Conservation (phyloP, 2,113 vertebrate species). For the Hippocampus guttulatus region DNA sequence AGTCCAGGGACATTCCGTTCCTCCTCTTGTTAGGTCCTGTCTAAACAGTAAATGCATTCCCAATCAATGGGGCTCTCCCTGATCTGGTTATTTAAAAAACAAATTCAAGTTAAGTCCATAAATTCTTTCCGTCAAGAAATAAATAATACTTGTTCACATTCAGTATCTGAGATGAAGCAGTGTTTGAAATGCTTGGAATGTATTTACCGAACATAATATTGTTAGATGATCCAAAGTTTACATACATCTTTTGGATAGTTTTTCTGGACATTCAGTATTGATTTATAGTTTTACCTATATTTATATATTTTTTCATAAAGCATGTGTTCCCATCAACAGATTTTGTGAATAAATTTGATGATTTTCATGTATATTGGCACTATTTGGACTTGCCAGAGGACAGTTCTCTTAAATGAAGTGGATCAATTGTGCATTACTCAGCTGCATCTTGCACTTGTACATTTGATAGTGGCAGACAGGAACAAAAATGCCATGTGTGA, state of each 20-base stretch:
- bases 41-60: conserved; percentile 10
- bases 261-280: not conserved
- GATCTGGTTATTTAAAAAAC: not conserved
- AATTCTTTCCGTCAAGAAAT: not conserved
- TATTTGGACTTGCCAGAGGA: too few relatives aligned
- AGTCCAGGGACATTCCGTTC: conserved; percentile 58
- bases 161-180: not conserved
- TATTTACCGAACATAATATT: not conserved
- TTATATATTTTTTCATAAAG: too few relatives aligned
- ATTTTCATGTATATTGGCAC: too few relatives aligned
- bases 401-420: too few relatives aligned
- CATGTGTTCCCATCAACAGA: too few relatives aligned
- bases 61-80: conserved; percentile 1
- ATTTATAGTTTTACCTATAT: not conserved
- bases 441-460: too few relatives aligned
- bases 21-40: conserved; percentile 29
- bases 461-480: too few relatives aligned
- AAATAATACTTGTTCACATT: conserved; percentile 7
- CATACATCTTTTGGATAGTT: not conserved
- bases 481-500: too few relatives aligned
- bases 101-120: conserved; percentile 3
- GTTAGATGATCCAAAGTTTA: not conserved
- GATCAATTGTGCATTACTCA: too few relatives aligned
- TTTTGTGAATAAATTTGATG: too few relatives aligned
- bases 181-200: not conserved